Evolutionary conservation across 2,797 vertebrate species (phyloP).

Genomic region (Enteromius anoplus): DNA sequence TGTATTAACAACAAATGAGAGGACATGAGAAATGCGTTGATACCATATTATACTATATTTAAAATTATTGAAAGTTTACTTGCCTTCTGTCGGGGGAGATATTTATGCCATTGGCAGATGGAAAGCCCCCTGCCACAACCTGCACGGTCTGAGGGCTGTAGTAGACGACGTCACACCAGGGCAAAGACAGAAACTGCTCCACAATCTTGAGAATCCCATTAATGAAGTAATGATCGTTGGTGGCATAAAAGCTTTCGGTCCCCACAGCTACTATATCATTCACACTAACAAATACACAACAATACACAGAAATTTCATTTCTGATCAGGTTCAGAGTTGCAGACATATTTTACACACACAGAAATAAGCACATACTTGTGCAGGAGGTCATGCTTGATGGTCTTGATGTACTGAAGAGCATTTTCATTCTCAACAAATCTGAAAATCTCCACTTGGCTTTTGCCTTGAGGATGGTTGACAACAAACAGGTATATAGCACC

Average conservation of each 20-base stretch:
- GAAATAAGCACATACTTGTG: conserved; percentile 75
- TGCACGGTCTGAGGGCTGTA: conserved; percentile 88
- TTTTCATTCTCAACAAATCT: conserved; percentile 82
- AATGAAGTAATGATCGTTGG: conserved; percentile 87
- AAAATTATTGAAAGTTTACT: conserved; percentile 40
- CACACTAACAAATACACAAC: conserved; percentile 72
- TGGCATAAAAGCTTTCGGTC: conserved; percentile 89
- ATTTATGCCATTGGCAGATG: conserved; percentile 88
- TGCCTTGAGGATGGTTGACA: conserved; percentile 86
- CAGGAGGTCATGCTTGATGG: conserved; percentile 87
- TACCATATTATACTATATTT: neutral
- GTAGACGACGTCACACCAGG: conserved; percentile 85
- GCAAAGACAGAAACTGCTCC: conserved; percentile 75
- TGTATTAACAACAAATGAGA: neutral
- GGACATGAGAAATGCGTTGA: neutral
- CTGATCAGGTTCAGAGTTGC: neutral
- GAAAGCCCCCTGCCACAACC: conserved; percentile 83
- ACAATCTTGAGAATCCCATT: conserved; percentile 61
- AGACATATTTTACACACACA: neutral
- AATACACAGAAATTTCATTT: neutral
- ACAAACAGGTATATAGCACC: conserved; percentile 85
- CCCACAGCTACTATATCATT: conserved; percentile 90
- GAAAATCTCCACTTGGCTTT: conserved; percentile 88
- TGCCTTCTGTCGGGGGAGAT: conserved; percentile 86
- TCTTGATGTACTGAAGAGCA: conserved; percentile 85